Conservation (phyloP, 2,113 vertebrate species). For the Psittacus erithacus region DNA sequence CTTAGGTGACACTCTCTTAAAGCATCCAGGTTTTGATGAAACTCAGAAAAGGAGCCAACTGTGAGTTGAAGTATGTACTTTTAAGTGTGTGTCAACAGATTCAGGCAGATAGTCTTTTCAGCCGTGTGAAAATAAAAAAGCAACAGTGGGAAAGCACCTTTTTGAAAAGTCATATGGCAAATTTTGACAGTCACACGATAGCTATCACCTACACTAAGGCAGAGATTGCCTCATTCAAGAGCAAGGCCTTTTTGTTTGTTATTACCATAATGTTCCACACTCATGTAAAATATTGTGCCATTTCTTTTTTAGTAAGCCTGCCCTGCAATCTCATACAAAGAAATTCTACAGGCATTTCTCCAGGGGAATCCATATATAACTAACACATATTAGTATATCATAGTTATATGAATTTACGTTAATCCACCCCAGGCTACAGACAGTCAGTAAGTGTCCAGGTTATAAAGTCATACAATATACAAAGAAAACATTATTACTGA, state of each 20-base stretch:
- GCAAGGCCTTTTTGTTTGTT: neutral
- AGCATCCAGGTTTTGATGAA: neutral
- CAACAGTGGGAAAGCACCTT: neutral
- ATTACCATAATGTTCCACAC: accelerated
- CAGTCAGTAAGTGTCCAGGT: neutral
- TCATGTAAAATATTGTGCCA: neutral
- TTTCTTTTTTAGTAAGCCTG: neutral
- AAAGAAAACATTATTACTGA: neutral
- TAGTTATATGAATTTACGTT: neutral
- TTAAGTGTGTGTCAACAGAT: neutral
- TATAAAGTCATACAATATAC: neutral
- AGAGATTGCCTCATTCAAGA: neutral
- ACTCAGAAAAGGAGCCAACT: neutral
- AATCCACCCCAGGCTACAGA: neutral
- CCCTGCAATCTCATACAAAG: neutral
- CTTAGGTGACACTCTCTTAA: neutral
- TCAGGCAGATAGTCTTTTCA: neutral
- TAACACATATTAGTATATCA: neutral
- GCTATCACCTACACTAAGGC: neutral
- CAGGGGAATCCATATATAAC: neutral
- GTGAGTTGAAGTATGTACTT: neutral
- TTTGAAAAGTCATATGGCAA: neutral
- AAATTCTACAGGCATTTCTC: neutral
- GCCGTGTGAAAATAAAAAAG: neutral
- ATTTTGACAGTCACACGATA: neutral